Percentiles rank a stretch among this genome's conserved stretches.
Evolutionary conservation across 1,140 invertebrate genomes (phyloP).

Genomic region (Zelostemma sp.): DNA sequence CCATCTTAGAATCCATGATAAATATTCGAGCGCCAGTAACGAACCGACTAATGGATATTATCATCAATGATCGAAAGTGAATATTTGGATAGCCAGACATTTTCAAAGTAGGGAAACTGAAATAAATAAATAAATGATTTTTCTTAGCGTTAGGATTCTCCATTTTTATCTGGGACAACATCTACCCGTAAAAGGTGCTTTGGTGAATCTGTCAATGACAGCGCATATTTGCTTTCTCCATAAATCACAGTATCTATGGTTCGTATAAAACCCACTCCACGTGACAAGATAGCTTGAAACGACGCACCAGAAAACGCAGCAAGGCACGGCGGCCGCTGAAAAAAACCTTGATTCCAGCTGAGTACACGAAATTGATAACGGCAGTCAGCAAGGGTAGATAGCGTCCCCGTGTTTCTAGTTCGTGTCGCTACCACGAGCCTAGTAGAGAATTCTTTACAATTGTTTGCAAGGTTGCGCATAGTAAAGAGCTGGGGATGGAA

Average conservation of each 20-base stretch:
- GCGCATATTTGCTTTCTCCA: conserved; percentile 6
- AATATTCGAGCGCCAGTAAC: no score
- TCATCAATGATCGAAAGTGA: no score
- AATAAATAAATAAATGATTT: conserved; percentile 6
- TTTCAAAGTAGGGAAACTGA: no score
- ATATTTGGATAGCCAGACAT: no score
- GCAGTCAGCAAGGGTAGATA: conserved; percentile 33
- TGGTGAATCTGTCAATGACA: conserved; percentile 7
- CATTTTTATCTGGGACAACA: no score
- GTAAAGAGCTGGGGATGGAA: conserved; percentile 16
- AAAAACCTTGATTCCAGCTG: conserved; percentile 37
- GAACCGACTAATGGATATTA: no score
- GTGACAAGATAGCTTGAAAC: conserved; percentile 22
- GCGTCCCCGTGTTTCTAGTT: conserved; percentile 9
- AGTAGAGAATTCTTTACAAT: conserved; percentile 42
- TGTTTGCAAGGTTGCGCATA: conserved; percentile 37
- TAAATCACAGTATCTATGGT: conserved; percentile 27
- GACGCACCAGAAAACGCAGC: conserved; percentile 27
- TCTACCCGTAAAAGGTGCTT: neutral
- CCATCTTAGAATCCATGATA: no score
- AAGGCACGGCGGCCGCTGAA: conserved; percentile 8
- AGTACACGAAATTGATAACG: conserved; percentile 41
- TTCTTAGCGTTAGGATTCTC: neutral
- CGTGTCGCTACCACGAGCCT: conserved; percentile 29
- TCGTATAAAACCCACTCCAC: conserved; percentile 5